Base-by-base conservation (phyloP, 2,113 vertebrate species). In the Artemisiospiza belli region DNA sequence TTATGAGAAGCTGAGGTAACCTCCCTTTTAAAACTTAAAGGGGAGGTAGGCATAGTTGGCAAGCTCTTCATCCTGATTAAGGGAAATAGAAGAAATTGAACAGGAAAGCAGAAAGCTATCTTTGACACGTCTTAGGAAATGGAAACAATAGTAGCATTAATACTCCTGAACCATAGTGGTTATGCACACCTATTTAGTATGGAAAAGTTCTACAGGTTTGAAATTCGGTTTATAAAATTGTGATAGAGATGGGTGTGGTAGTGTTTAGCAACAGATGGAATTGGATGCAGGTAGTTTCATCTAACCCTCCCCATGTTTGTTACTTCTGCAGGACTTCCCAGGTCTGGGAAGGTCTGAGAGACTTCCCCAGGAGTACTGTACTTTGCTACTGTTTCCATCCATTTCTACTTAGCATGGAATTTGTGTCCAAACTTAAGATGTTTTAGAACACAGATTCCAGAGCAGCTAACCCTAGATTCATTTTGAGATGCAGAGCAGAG, bases 301-400 rank as follows among this genome's bases (percentile, higher is more conserved):
- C 10, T 67, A 33, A 47, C 21, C 4, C 19, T 89, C 43, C 10
- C 4, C 1, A 0, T 37, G 9, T 18, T 52, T 28, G 5, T 61
- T 76, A 23, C 12, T 68, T 72, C 25, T 63, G 28, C 11, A 74
- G 22, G 19, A 33, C 30, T 52, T 14, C 22, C 66, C 11, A 21
- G 1, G 0, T 0, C 25, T 73, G 10, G 44, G 8, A 61, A 25
- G 17, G 3, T 49, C 22, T n/a, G 12, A 51, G 20, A 3, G 1
- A 5, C 52, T 61, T 82, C 81, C 33, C 9, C 4, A 9, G 17
- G 2, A 5, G 5, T n/a, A 31, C 8, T 1, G 1, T 55, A 11
- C 59, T 94, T 80, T 83, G 15, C n/a, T 89, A 1, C 14, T 39
- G 1, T 61, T 84, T 64, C 41, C 19, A 30, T 51, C 21, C 35